Percentiles rank a stretch among this genome's conserved stretches.
These are phyloP conservation scores for Pseudococcus longispinus DNA, from an alignment of 2,888 invertebrate species.

Conservation along the genomic window DNA sequence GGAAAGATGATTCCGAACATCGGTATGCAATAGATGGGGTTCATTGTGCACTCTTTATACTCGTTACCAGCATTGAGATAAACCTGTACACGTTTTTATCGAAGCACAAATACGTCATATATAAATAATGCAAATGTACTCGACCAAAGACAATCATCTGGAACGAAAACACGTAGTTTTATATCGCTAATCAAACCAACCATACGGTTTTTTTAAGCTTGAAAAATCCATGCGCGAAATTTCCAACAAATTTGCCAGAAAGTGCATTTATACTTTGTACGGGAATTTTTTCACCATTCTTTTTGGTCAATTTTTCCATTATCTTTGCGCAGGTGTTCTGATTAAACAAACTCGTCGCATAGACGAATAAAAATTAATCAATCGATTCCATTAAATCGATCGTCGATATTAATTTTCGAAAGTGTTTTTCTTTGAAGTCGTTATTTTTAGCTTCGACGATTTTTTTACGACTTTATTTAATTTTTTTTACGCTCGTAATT, in stretches of 20 bases:
- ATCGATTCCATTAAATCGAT: not conserved
- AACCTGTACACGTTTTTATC: constrained; percentile 13
- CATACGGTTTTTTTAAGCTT: not conserved
- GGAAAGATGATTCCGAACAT: constrained; percentile 14
- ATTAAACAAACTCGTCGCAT: not conserved
- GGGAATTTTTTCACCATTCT: not conserved
- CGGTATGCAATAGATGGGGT: constrained; percentile 28
- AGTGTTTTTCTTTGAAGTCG: not conserved
- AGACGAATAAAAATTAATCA: not conserved
- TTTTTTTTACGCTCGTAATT: not conserved
- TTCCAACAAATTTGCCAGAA: not conserved
- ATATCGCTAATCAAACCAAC: not conserved
- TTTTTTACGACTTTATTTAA: not conserved
- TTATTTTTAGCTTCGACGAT: not conserved
- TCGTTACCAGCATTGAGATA: constrained; percentile 7
- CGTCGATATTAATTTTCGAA: not conserved
- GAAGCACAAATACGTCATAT: not conserved
- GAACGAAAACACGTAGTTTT: not conserved
- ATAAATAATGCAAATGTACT: constrained; percentile 22
- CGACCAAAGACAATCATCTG: not conserved
- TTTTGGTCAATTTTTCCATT: not conserved
- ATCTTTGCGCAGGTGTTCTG: not conserved
- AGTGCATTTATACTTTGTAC: not conserved
- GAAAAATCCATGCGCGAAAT: not conserved
- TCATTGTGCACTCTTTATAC: constrained; percentile 32